A percentile compares a stretch with the other conserved stretches of the same genome.
These are phyloP conservation scores for Rhodeus uyekii DNA, from an alignment of 2,797 vertebrate species.

Conservation along the genomic window DNA sequence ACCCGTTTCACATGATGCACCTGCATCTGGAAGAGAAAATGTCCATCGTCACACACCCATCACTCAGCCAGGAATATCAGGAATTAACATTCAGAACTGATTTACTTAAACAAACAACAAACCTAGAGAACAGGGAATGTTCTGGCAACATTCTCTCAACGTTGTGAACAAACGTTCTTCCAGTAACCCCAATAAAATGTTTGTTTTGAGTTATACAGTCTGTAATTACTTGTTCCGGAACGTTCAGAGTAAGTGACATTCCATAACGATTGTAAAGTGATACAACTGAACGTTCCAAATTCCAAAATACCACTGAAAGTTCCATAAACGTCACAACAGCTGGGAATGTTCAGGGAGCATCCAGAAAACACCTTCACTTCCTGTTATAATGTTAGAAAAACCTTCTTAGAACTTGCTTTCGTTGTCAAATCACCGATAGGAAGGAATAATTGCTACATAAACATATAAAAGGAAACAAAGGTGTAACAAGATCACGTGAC, in stretches of 20 bases:
- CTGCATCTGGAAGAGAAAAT: slow-evolving; percentile 36
- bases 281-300: no score
- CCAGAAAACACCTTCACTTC: background rate
- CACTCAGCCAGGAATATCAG: no score
- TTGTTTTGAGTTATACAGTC: background rate
- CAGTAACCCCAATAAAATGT: background rate
- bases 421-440: background rate
- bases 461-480: background rate
- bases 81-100: no score
- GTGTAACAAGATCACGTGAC: no score
- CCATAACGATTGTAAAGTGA: background rate
- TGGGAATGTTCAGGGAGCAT: no score
- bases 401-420: background rate
- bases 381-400: background rate
- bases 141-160: background rate
- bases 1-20: background rate
- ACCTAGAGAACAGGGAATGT: background rate
- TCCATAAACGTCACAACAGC: no score
- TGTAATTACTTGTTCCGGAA: no score
- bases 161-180: background rate
- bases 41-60: no score
- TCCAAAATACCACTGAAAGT: background rate
- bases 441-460: background rate
- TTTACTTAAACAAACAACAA: background rate
- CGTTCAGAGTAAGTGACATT: background rate